These are phyloP conservation scores for Drosophila anomalipes DNA, from an alignment of 2,888 invertebrate species.

Conservation along the genomic window DNA sequence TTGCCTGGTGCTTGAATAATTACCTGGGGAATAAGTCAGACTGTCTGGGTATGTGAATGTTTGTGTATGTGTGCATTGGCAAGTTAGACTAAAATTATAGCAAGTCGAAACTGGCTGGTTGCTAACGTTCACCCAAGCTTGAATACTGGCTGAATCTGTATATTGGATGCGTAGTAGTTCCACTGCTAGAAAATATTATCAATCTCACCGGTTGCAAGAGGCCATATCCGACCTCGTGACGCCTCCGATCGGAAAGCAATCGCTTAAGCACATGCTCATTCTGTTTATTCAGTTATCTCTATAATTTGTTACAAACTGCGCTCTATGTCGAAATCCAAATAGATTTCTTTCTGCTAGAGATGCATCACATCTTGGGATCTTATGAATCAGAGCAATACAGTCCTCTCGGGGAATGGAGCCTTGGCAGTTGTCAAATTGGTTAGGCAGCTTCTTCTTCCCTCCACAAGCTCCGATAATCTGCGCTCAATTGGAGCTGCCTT, in stretches of 20 bases:
- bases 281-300: not conserved
- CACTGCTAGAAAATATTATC: constrained; percentile 22
- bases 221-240: not conserved
- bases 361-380: not conserved
- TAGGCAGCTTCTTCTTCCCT: not conserved
- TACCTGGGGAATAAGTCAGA: constrained; percentile 52
- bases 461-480: not conserved
- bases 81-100: not conserved
- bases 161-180: constrained; percentile 32
- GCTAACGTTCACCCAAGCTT: constrained; percentile 25
- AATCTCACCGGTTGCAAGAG: not conserved
- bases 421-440: not conserved
- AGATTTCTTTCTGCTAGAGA: not conserved
- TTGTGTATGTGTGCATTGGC: not conserved
- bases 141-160: constrained; percentile 18
- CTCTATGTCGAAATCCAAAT: too few relatives aligned
- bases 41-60: not conserved
- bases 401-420: not conserved
- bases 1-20: constrained; percentile 33
- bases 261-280: not conserved
- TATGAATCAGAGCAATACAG: not conserved
- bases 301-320: constrained; percentile 1
- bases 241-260: not conserved
- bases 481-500: constrained; percentile 18
- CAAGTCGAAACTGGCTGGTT: constrained; percentile 15